phyloP scores from a whole-genome alignment of 1,140 invertebrate genomes.

The Euura lappo region DNA sequence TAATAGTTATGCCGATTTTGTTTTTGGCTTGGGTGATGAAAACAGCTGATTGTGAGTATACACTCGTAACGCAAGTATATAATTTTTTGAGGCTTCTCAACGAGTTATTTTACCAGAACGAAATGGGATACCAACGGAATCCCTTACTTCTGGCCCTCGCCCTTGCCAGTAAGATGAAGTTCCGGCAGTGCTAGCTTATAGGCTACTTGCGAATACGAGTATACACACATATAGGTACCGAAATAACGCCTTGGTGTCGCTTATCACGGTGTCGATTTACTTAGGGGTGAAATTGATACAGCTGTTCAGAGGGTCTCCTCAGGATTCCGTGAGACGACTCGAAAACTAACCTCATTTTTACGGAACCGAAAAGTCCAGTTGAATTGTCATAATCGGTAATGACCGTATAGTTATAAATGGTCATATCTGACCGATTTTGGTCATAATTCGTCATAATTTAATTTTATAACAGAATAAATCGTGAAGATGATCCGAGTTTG shows the following conservation, averaged over 20 bases:
- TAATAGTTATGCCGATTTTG: too few relatives aligned
- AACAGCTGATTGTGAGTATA: too few relatives aligned
- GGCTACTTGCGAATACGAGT: not conserved
- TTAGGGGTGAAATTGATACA: constrained; percentile 5
- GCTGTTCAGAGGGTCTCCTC: not conserved
- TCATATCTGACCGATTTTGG: too few relatives aligned
- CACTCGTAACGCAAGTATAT: not conserved
- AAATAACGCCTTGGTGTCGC: not conserved
- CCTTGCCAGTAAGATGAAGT: too few relatives aligned
- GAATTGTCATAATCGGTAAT: too few relatives aligned
- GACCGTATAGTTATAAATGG: too few relatives aligned
- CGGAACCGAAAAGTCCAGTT: too few relatives aligned
- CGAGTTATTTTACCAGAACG: not conserved
- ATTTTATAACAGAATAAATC: too few relatives aligned
- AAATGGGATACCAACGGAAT: not conserved
- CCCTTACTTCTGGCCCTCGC: not conserved
- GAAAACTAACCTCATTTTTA: not conserved
- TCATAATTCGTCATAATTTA: too few relatives aligned
- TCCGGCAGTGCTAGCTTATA: not conserved
- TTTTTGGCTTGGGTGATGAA: too few relatives aligned
- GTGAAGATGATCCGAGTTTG: too few relatives aligned
- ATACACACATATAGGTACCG: not conserved
- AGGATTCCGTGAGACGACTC: not conserved
- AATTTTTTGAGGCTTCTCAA: not conserved
- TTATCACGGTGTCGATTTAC: constrained; percentile 1